phyloP scores from a whole-genome alignment of 2,113 vertebrate species.

The Carassius carassius region DNA sequence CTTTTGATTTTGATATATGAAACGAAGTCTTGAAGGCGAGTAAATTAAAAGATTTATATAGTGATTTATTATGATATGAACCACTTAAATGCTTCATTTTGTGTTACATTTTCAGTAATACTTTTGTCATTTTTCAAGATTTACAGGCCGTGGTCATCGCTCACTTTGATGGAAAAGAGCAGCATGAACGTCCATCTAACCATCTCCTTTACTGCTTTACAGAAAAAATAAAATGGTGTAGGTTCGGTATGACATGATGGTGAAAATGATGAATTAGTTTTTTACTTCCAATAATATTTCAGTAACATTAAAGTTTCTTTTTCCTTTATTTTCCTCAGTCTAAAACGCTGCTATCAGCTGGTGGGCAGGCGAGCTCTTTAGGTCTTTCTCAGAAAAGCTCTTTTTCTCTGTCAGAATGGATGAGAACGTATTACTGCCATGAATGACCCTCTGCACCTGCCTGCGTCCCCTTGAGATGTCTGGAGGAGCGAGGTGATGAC shows the following conservation, averaged over 20 bases:
- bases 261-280: constrained; percentile 5
- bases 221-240: background rate
- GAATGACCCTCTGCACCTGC: constrained; percentile 36
- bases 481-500: background rate
- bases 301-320: constrained; percentile 37
- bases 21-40: background rate
- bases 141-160: background rate
- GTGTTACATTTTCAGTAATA: background rate
- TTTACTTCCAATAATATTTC: constrained; percentile 46
- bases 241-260: background rate
- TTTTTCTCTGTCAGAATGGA: constrained; percentile 37
- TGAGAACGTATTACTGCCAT: constrained; percentile 17
- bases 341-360: constrained; percentile 34
- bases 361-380: constrained; percentile 1
- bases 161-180: background rate
- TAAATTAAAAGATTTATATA: background rate
- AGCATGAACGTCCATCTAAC: background rate
- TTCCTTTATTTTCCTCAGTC: constrained; percentile 10
- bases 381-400: constrained; percentile 36
- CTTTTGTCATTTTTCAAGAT: background rate
- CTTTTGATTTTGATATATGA: background rate
- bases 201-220: background rate
- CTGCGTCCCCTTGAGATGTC: constrained; percentile 22
- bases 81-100: background rate
- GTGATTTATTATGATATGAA: background rate